A percentile compares a stretch with the other conserved stretches of the same genome.
Evolutionary conservation across 1,140 invertebrate genomes (phyloP).

Genomic region (Papilio glaucus): DNA sequence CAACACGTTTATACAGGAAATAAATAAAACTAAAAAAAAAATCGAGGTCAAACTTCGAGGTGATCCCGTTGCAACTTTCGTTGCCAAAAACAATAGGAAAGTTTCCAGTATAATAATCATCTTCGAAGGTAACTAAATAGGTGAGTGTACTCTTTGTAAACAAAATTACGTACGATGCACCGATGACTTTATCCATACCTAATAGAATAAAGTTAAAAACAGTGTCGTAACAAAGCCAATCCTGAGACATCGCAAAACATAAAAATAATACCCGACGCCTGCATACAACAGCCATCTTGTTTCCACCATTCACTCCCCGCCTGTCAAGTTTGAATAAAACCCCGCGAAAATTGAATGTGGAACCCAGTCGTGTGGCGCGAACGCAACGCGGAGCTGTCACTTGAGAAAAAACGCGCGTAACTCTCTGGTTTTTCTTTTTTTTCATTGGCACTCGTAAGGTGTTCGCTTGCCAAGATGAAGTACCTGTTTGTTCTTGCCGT

Average conservation of each 20-base stretch:
- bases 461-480: slow-evolving; percentile 69
- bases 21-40: slow-evolving; percentile 3
- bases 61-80: slow-evolving; percentile 1
- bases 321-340: slow-evolving; percentile 55
- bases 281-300: slow-evolving; percentile 47
- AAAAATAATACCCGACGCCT: slow-evolving; percentile 43
- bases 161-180: slow-evolving; percentile 34
- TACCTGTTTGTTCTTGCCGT: slow-evolving; percentile 81
- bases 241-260: slow-evolving; percentile 52
- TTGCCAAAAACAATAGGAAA: neutral
- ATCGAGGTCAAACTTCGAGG: slow-evolving; percentile 21
- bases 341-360: slow-evolving; percentile 46
- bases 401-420: slow-evolving; percentile 52
- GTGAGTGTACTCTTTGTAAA: slow-evolving; percentile 25
- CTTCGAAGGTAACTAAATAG: slow-evolving; percentile 7
- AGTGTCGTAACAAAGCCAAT: slow-evolving; percentile 60
- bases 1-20: neutral
- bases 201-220: slow-evolving; percentile 40
- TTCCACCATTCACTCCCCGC: slow-evolving; percentile 58
- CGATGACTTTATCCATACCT: slow-evolving; percentile 28
- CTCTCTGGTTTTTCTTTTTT: slow-evolving; percentile 57
- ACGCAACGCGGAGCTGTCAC: slow-evolving; percentile 54
- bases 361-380: slow-evolving; percentile 63
- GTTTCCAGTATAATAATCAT: slow-evolving; percentile 13
- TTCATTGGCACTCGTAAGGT: slow-evolving; percentile 64